A percentile compares a stretch with the other conserved stretches of the same genome.
phyloP scores from a whole-genome alignment of 2,888 invertebrate genomes.

The Bellardia bayeri region DNA sequence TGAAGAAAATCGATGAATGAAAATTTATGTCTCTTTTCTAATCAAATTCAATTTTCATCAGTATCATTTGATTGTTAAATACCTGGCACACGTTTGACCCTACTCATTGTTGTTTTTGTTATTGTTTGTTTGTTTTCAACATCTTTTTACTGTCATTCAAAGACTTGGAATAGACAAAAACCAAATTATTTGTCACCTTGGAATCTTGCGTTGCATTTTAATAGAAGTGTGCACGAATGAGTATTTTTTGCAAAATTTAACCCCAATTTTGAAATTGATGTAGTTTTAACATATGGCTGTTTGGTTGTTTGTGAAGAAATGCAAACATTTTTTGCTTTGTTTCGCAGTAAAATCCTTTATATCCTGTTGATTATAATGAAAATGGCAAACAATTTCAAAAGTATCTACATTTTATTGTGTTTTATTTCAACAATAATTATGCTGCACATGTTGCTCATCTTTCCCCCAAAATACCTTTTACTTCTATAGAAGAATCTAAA shows the following conservation, averaged over 20 bases:
- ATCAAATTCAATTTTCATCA: slow-evolving; percentile 20
- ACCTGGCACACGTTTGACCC: slow-evolving; percentile 64
- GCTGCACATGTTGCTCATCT: slow-evolving; percentile 63
- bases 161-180: neutral
- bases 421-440: slow-evolving; percentile 63
- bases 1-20: neutral
- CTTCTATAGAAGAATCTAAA: slow-evolving; percentile 1
- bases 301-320: slow-evolving; percentile 39
- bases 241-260: slow-evolving; percentile 29
- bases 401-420: slow-evolving; percentile 26
- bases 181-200: slow-evolving; percentile 50
- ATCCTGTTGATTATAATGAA: slow-evolving; percentile 14
- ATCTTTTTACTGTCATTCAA: slow-evolving; percentile 14
- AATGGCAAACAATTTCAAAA: slow-evolving; percentile 12
- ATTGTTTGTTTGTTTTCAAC: neutral
- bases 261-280: slow-evolving; percentile 20
- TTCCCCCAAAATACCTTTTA: slow-evolving; percentile 7
- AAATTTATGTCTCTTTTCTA: neutral
- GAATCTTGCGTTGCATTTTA: slow-evolving; percentile 6
- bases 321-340: slow-evolving; percentile 12
- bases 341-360: slow-evolving; percentile 16
- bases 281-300: slow-evolving; percentile 41
- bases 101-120: neutral
- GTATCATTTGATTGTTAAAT: slow-evolving; percentile 10
- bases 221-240: neutral